Evolutionary conservation across 2,888 invertebrate species (phyloP).

Genomic region (Caenorhabditis drosophilae): DNA sequence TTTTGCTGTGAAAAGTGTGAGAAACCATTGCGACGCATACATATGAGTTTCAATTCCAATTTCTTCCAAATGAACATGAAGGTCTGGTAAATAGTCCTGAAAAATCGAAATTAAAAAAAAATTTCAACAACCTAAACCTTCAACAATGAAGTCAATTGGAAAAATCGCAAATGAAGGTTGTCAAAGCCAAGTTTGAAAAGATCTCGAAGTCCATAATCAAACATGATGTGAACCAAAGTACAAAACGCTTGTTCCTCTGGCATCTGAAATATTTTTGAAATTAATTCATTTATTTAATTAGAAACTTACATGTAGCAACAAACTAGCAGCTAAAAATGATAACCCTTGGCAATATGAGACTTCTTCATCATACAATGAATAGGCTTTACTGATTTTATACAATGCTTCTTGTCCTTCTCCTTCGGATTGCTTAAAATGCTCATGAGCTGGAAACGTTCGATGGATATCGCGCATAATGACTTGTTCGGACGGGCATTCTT

Average conservation of each 20-base stretch:
- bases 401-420: conserved; percentile 89
- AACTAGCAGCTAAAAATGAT: conserved; percentile 93
- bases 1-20: conserved; percentile 97
- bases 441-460: conserved; percentile 97
- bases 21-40: conserved; percentile 99
- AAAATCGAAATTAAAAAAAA: conserved; percentile 7
- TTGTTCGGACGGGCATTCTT: conserved; percentile 93
- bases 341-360: conserved; percentile 98
- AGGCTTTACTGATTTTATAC: conserved; percentile 90
- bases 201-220: conserved; percentile 89
- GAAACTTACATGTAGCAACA: conserved; percentile 83
- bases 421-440: conserved; percentile 89
- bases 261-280: conserved; percentile 78
- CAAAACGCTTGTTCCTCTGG: conserved; percentile 99
- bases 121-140: conserved; percentile 73
- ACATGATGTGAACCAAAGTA: conserved; percentile 94
- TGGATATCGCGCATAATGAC: conserved; percentile 95
- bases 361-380: conserved; percentile 94
- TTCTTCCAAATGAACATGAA: conserved; percentile 73
- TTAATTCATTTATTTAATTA: neutral
- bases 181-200: conserved; percentile 92
- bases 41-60: conserved; percentile 83
- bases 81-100: conserved; percentile 72
- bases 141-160: conserved; percentile 90
- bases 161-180: conserved; percentile 88